Percentiles rank a stretch among this genome's conserved stretches.
Conservation (phyloP, 2,888 invertebrate genomes). For the Hymenopus coronatus region DNA sequence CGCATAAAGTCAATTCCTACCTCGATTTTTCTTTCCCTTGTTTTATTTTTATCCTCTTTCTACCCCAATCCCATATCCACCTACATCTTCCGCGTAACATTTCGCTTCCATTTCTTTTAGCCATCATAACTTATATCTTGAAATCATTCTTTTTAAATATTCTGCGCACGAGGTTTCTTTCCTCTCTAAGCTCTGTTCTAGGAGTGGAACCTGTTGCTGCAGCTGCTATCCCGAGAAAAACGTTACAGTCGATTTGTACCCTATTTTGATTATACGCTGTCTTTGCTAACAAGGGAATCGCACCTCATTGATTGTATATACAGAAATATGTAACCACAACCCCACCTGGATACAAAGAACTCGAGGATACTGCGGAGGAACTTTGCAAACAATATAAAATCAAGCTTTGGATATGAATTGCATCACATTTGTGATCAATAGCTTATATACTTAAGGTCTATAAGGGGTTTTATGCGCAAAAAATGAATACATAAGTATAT, state of each 20-base stretch:
- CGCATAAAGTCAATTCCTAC: conserved; percentile 15
- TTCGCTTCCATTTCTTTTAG: background rate
- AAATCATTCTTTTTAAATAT: background rate
- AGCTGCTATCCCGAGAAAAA: background rate
- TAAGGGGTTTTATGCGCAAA: too few relatives aligned
- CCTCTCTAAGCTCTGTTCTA: background rate
- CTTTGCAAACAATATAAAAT: too few relatives aligned
- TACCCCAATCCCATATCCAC: background rate
- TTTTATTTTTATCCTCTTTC: background rate
- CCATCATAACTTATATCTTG: background rate
- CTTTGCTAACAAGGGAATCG: too few relatives aligned
- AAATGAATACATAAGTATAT: too few relatives aligned
- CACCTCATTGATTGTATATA: too few relatives aligned
- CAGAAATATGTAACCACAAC: too few relatives aligned
- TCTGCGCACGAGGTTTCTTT: background rate
- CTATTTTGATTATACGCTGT: background rate
- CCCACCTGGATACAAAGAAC: too few relatives aligned
- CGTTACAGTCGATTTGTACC: background rate
- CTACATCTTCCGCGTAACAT: background rate
- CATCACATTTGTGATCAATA: too few relatives aligned
- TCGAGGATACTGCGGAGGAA: too few relatives aligned
- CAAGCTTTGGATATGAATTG: too few relatives aligned
- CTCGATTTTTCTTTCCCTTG: background rate
- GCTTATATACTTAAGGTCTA: too few relatives aligned
- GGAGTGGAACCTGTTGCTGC: background rate